Evolutionary conservation across 2,797 vertebrate genomes (phyloP), one percentile per base, ranked within the genome.

Genomic region (Peromyscus eremicus): DNA sequence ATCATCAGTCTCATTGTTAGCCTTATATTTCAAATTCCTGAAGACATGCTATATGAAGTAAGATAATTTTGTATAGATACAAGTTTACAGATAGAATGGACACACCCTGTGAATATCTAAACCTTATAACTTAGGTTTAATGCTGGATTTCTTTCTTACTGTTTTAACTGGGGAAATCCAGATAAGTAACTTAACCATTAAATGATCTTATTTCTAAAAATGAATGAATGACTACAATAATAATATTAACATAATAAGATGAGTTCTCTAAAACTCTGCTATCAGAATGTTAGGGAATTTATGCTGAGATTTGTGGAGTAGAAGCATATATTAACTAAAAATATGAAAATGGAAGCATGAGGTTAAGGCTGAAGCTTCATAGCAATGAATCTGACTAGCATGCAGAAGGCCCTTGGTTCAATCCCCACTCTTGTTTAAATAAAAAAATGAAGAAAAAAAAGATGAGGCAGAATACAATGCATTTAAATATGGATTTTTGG

Each of bases 401-500:
- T 37, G 23, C 34, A 37, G 8, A 25, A 71, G 34, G 49, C 46
- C 23, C 12, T 5, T 71, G 34, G 34, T 55, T 71, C 46, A 86
- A 27, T 27, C 84, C 23, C 12, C 46, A 37, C 4, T 34, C 23
- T 55, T 14, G 25, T 11, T 55, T 68, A 49, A 34, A 37, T 19
- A 87, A 32, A 81, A 46, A 6, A 71, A n/a, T 37, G 5, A 92
- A 80, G 14, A 66, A 77, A 87, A 55, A 16, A 77, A 46, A 37
- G 11, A 23, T 13, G 10, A 21, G 1, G 4, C 37, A 17, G 25
- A 71, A 89, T 37, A 32, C 7, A 73, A 93, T 13, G 0, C 13
- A 91, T 75, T 95, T 82, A 57, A 91, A 90, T 91, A 73, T 21
- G 12, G n/a, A 19, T 49, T 95, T 96, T 43, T 92, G 6, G 76